These are phyloP conservation scores for Madoqua kirkii DNA, from an alignment of 2,113 vertebrate species.

Conservation along the genomic window DNA sequence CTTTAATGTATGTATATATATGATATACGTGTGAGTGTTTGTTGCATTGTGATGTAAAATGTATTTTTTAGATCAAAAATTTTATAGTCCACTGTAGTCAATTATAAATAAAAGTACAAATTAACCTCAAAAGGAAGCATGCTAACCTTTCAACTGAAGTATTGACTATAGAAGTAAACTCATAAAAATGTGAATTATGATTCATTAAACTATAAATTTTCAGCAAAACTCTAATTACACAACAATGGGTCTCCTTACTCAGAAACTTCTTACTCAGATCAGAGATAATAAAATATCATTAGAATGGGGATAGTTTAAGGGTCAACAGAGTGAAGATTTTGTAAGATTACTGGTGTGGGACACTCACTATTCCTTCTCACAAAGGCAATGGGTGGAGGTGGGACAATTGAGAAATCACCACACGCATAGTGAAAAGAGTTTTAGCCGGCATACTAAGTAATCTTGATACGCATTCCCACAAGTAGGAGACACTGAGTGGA, in stretches of 20 bases:
- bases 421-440: background rate
- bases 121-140: background rate
- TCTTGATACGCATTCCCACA: background rate
- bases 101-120: background rate
- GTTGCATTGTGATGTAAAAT: background rate
- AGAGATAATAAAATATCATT: background rate
- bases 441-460: background rate
- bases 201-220: background rate
- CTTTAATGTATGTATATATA: background rate
- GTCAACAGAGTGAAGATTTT: background rate
- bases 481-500: background rate
- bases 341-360: background rate
- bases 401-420: background rate
- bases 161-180: background rate
- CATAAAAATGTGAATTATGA: background rate
- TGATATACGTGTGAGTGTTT: background rate
- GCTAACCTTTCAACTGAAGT: background rate
- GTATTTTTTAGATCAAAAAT: background rate
- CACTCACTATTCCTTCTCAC: background rate
- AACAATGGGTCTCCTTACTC: background rate
- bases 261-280: background rate
- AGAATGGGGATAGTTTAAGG: background rate
- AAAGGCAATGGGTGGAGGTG: background rate
- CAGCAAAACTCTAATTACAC: background rate
- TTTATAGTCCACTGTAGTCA: background rate